A percentile compares a stretch with the other conserved stretches of the same genome.
phyloP scores from a whole-genome alignment of 2,797 vertebrate species.

The Astyanax mexicanus region DNA sequence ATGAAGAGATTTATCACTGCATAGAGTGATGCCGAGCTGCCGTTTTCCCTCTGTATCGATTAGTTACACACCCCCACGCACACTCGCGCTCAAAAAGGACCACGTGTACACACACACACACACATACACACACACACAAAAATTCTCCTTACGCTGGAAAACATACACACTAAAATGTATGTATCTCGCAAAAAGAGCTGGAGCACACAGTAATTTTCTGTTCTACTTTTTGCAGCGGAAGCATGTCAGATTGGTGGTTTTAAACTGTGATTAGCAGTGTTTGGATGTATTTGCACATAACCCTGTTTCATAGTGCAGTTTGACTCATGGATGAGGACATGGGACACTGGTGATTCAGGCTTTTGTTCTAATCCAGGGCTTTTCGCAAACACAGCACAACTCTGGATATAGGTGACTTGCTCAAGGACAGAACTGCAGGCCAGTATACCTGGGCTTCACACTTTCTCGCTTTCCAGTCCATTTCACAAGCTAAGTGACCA shows the following conservation, averaged over 20 bases:
- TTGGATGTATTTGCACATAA: constrained; percentile 23
- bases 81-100: constrained; percentile 15
- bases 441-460: constrained; percentile 1
- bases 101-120: constrained; percentile 2
- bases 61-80: constrained; percentile 45
- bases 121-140: too few species aligned
- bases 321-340: constrained; percentile 15
- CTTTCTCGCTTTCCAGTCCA: background rate
- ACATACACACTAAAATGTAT: constrained; percentile 48
- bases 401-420: background rate
- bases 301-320: constrained; percentile 19
- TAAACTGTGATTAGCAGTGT: constrained; percentile 17
- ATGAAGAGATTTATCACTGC: constrained; percentile 53
- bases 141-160: constrained; percentile 37
- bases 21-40: constrained; percentile 41
- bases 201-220: constrained; percentile 63
- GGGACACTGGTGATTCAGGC: constrained; percentile 21
- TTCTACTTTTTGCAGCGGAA: constrained; percentile 43
- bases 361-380: constrained; percentile 1
- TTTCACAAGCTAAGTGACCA: background rate
- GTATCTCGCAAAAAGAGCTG: background rate
- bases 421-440: background rate
- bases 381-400: background rate
- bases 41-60: constrained; percentile 54
- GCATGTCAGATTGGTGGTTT: constrained; percentile 29